A percentile compares a stretch with the other conserved stretches of the same genome.
Conservation (phyloP, 1,140 invertebrate species). For the Diabrotica undecimpunctata region DNA sequence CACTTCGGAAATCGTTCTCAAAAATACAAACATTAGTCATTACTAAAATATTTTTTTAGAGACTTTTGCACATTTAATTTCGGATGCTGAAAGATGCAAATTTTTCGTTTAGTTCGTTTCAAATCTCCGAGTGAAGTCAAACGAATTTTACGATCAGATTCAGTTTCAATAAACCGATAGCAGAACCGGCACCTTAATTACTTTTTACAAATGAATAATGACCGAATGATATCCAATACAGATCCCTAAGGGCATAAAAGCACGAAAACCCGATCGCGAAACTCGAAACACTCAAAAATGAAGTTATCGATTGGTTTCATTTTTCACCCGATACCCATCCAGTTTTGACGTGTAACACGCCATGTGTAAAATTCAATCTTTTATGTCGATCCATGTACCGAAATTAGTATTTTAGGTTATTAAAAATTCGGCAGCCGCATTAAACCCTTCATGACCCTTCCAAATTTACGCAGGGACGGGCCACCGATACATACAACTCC, state of each 20-base stretch:
- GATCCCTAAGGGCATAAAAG: background rate
- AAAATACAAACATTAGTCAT: too few species aligned
- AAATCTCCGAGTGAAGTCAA: background rate
- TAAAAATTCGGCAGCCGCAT: slow-evolving; percentile 19
- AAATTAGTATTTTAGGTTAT: slow-evolving; percentile 23
- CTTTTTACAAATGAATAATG: background rate
- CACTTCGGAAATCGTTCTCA: too few species aligned
- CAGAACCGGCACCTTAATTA: background rate
- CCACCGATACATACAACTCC: too few species aligned
- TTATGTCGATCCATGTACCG: slow-evolving; percentile 11
- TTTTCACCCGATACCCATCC: slow-evolving; percentile 14
- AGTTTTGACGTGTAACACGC: slow-evolving; percentile 18
- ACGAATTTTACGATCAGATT: too few species aligned
- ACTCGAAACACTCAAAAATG: slow-evolving; percentile 4
- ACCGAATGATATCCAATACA: background rate
- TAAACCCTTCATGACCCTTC: slow-evolving; percentile 17
- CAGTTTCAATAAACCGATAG: background rate
- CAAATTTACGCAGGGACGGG: slow-evolving; percentile 1
- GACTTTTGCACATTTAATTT: background rate
- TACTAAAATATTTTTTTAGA: too few species aligned
- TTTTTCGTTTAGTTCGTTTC: background rate
- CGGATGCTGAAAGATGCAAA: background rate
- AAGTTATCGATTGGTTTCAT: slow-evolving; percentile 16
- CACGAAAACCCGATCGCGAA: background rate
- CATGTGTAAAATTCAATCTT: slow-evolving; percentile 23